A percentile compares a stretch with the other conserved stretches of the same genome.
Conservation (phyloP, 2,797 vertebrate species). For the Meriones psammophilus region DNA sequence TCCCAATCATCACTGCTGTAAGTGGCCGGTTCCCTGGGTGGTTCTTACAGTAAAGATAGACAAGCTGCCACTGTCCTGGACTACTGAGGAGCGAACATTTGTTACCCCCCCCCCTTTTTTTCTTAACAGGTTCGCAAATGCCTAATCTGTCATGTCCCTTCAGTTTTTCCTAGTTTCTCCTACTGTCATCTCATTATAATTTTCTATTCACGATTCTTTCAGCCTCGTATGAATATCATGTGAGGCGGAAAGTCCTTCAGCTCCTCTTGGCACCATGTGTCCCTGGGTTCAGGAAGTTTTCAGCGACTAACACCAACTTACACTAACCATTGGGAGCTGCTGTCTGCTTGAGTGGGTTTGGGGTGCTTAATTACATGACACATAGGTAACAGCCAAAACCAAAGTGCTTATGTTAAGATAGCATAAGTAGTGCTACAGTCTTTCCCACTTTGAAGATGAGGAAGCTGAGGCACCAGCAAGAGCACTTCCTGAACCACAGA, state of each 20-base stretch:
- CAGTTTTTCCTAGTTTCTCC: background rate
- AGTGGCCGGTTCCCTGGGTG: constrained; percentile 85
- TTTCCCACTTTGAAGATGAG: background rate
- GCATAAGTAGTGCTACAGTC: background rate
- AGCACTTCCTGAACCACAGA: background rate
- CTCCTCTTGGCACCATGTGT: background rate
- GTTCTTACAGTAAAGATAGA: background rate
- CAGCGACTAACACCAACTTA: background rate
- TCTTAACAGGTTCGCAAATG: background rate
- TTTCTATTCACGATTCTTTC: background rate
- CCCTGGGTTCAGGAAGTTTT: background rate
- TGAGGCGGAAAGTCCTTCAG: constrained; percentile 5
- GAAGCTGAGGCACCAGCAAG: background rate
- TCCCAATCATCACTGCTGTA: constrained; percentile 94
- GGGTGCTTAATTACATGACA: background rate
- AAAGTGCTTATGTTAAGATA: background rate
- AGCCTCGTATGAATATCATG: background rate
- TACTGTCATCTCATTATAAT: background rate
- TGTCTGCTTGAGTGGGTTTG: background rate
- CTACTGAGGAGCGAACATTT: background rate
- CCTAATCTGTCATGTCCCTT: background rate
- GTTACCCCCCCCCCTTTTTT: background rate
- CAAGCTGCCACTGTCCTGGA: background rate
- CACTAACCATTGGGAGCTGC: background rate
- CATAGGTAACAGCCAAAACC: background rate